These are phyloP conservation scores for Phaethon lepturus DNA, from an alignment of 2,113 vertebrate species.

Conservation along the genomic window DNA sequence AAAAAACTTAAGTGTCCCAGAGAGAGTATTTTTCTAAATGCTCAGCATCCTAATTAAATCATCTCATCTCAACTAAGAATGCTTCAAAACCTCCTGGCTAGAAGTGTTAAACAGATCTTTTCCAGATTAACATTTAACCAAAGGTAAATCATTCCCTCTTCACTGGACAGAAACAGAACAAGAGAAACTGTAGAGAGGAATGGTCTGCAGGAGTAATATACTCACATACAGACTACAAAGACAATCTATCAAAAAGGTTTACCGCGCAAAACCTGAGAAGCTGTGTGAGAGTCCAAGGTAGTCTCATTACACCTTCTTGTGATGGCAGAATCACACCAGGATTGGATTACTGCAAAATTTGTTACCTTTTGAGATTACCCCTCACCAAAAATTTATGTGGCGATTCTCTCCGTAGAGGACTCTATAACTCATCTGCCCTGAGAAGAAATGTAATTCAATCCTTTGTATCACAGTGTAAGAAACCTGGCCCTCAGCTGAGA, in stretches of 20 bases:
- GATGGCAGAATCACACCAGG: conserved; percentile 37
- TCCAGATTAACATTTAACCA: conserved; percentile 45
- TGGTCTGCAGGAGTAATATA: background rate
- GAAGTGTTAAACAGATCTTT: conserved; percentile 51
- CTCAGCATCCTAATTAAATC: conserved; percentile 51
- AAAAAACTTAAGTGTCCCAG: background rate
- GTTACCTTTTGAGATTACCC: conserved; percentile 39
- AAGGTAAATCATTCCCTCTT: conserved; percentile 31
- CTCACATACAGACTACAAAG: conserved; percentile 15
- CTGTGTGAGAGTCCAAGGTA: background rate
- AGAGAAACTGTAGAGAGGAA: conserved; percentile 19
- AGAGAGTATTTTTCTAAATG: conserved; percentile 43
- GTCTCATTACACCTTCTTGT: background rate
- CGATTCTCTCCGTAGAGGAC: background rate
- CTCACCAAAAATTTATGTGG: conserved; percentile 41
- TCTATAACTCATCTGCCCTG: conserved; percentile 25
- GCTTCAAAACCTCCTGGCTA: conserved; percentile 40
- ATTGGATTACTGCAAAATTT: conserved; percentile 19
- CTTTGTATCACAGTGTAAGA: background rate
- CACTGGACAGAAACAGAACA: background rate
- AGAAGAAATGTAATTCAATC: background rate
- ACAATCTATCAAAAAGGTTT: conserved; percentile 28
- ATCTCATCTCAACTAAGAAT: conserved; percentile 28
- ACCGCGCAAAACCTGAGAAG: conserved; percentile 21
- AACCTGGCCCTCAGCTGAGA: background rate